Conservation (phyloP, 2,888 invertebrate genomes). For the Ophioninae sp. region DNA sequence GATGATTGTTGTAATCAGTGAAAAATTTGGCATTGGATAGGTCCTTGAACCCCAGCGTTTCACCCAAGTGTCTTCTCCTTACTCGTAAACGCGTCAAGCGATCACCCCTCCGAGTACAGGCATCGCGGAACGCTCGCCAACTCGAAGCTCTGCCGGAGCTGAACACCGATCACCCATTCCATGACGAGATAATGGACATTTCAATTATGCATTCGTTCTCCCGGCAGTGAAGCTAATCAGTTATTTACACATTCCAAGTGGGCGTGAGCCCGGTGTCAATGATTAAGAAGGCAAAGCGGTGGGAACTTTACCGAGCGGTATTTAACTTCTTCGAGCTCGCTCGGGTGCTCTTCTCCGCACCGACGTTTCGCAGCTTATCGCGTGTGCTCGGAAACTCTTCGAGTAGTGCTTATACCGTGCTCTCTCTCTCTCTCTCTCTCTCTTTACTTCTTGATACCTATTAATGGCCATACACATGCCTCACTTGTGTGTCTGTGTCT, state of each 20-base stretch:
- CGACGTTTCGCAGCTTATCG: slow-evolving; percentile 33
- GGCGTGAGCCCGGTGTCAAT: slow-evolving; percentile 76
- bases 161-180: background rate
- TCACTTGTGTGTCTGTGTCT: slow-evolving; percentile 10
- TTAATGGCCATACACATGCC: background rate
- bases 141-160: too few species aligned
- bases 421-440: slow-evolving; percentile 48
- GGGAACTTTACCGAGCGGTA: slow-evolving; percentile 72
- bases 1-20: too few species aligned
- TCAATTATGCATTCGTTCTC: slow-evolving; percentile 76
- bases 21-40: too few species aligned
- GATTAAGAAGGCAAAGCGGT: slow-evolving; percentile 71
- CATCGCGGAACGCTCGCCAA: too few species aligned
- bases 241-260: slow-evolving; percentile 77
- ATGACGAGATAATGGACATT: slow-evolving; percentile 74
- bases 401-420: slow-evolving; percentile 31
- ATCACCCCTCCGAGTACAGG: too few species aligned
- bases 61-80: too few species aligned
- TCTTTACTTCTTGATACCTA: slow-evolving; percentile 40
- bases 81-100: too few species aligned
- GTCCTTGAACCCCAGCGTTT: too few species aligned
- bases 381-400: slow-evolving; percentile 23
- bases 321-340: slow-evolving; percentile 72
- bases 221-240: slow-evolving; percentile 71
- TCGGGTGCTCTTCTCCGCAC: slow-evolving; percentile 57